Evolutionary conservation across 2,888 invertebrate species (phyloP), one percentile per base, ranked within the genome.

Genomic region (Diachrysia chrysitis): DNA sequence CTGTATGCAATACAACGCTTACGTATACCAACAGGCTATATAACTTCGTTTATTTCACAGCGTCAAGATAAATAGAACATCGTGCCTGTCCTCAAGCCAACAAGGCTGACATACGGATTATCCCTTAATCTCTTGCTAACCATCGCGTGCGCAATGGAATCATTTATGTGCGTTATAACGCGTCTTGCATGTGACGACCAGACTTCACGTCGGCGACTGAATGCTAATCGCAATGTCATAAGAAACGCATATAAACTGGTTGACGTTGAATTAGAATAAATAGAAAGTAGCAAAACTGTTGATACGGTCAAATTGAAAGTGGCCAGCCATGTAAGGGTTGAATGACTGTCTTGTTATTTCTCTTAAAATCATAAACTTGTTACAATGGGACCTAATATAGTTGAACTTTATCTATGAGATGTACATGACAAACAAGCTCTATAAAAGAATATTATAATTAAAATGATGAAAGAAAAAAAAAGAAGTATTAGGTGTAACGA

Each of bases 111-210:
- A 75, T 81, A 64, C 72, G 82, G 83, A 79, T 87, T 81, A 89
- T 86, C 85, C 73, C 70, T 74, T 87, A 87, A 88, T 87, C 85
- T 83, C 66, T 68, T 72, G 79, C 21, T 51, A 76, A 81, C 72
- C 64, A 78, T 78, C 72, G 83, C 81, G 77, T 84, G 85, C 71
- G 75, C 81, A 86, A 85, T 85, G 88, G 91, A 91, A 91, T 87
- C 89, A 82, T 85, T 84, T 76, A 88, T 88, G 82, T 86, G 89
- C 87, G 85, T 81, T 84, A 73, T 82, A 51, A 81, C 83, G 82
- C 72, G 76, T 76, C 71, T 77, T 79, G 78, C 80, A 83, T 81
- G 65, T 84, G 84, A 84, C 79, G 78, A 70, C 71, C 78, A 87
- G 88, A 88, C 86, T 76, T 60, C 76, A 70, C 71, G 83, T 83